Evolutionary conservation across 37 sponge, comb jelly and placozoan genomes (phyloP).

Genomic region (Diacarnus erythraeanus): DNA sequence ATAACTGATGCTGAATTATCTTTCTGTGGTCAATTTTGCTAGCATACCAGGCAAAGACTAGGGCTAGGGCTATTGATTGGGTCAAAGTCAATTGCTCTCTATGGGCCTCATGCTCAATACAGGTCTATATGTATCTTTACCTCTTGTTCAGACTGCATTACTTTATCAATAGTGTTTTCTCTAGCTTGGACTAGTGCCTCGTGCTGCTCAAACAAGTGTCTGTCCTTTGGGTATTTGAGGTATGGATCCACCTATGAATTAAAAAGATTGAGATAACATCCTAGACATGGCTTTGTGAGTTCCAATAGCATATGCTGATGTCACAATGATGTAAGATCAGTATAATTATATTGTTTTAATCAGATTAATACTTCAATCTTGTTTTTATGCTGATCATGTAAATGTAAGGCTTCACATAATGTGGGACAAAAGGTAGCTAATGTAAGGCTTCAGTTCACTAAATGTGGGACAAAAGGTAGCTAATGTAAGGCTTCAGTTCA

Average conservation of each 20-base stretch:
- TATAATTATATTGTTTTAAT: background rate
- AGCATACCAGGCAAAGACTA: too few relatives aligned
- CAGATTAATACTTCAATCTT: background rate
- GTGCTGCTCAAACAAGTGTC: slow-evolving; percentile 63
- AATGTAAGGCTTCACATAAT: too few relatives aligned
- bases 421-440: too few relatives aligned
- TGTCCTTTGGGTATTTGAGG: slow-evolving; percentile 66
- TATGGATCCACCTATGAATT: slow-evolving; percentile 66
- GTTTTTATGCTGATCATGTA: background rate
- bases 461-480: too few relatives aligned
- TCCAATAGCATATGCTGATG: too few relatives aligned
- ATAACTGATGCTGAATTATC: too few relatives aligned
- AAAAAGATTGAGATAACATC: background rate
- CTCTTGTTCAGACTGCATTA: slow-evolving; percentile 77
- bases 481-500: too few relatives aligned
- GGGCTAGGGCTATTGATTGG: too few relatives aligned
- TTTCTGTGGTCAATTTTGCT: too few relatives aligned
- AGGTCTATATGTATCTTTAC: slow-evolving; percentile 18
- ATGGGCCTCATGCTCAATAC: background rate
- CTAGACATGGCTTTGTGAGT: too few relatives aligned
- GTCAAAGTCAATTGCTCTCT: background rate
- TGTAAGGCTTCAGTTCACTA: too few relatives aligned
- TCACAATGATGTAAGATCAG: too few relatives aligned
- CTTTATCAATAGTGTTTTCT: slow-evolving; percentile 52
- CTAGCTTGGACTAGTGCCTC: slow-evolving; percentile 64